Conservation (phyloP, 1,140 invertebrate genomes). For the Frieseomelitta varia region DNA sequence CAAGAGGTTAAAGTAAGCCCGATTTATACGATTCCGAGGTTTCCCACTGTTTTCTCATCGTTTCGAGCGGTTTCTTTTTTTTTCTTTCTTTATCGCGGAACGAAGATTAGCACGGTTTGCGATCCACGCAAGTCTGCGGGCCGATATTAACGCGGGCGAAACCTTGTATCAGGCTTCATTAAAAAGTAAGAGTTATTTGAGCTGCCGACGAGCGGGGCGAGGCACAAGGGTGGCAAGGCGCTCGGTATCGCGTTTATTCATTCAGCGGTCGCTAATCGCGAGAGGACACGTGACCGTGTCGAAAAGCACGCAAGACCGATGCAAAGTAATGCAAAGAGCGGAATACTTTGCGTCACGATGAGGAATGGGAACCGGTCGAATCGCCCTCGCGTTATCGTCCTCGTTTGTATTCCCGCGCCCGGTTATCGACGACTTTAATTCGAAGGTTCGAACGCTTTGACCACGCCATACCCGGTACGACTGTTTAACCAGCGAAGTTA, state of each 20-base stretch:
- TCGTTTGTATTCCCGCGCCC: background rate
- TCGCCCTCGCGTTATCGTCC: background rate
- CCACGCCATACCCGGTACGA: background rate
- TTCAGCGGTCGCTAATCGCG: conserved; percentile 45
- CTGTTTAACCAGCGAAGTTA: background rate
- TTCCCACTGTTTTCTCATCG: background rate
- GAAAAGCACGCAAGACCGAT: conserved; percentile 43
- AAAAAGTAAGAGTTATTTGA: conserved; percentile 41
- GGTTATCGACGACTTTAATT: conserved; percentile 1
- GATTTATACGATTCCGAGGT: background rate
- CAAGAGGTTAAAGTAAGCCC: too few species aligned
- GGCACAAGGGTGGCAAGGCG: background rate
- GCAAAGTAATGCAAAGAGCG: background rate
- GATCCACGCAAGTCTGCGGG: background rate
- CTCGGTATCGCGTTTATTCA: conserved; percentile 18
- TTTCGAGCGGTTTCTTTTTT: background rate
- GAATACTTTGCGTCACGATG: background rate
- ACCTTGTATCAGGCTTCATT: conserved; percentile 26
- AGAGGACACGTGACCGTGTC: conserved; percentile 44
- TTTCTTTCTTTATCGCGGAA: conserved; percentile 9
- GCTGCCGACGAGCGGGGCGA: background rate
- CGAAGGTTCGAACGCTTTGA: too few species aligned
- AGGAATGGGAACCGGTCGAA: background rate
- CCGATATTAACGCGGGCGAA: background rate
- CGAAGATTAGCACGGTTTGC: background rate